Base-by-base conservation (phyloP, 2,888 invertebrate species). In the Sarcophaga rosellei region DNA sequence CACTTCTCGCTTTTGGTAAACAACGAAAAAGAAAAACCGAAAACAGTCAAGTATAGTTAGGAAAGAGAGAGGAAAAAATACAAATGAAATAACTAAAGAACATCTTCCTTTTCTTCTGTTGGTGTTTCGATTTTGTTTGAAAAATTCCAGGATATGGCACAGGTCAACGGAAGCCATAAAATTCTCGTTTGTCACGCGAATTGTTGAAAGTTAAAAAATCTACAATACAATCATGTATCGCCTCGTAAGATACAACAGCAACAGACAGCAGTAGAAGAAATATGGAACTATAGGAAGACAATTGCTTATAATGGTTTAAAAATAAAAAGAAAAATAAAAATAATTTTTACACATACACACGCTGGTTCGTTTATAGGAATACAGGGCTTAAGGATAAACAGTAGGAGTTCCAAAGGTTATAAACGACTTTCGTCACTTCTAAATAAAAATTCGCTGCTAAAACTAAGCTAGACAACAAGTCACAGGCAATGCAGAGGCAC, bases 111-210 rank as follows among this genome's bases (percentile, higher is more conserved):
- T 70, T 70, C 44, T 80, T 63, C 23, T 81, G 61, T 83, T 69
- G 57, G 53, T 47, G 63, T 62, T 65, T 44, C 45, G 63, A 57
- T 57, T 75, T 35, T 57, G 4, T 81, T 65, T 20, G 59, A 80
- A 73, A 63, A 86, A 82, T 80, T 89, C 88, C 90, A 90, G 91
- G 92, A 92, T 91, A 91, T 91, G 91, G 90, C 90, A 86, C 93
- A 91, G 92, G 93, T 92, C 92, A 92, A 92, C 92, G 93, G 92
- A 92, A 92, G 91, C 92, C 90, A 93, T 92, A 93, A 93, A 92
- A 93, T 91, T 89, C 92, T 92, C 92, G 92, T 92, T 93, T 92
- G 92, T 92, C 92, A 92, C 92, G 92, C 92, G 92, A 92, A 91
- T 91, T 92, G 88, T 88, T 85, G 79, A 85, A 84, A 87, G 81